Percentiles rank a stretch among this genome's conserved stretches.
Evolutionary conservation across 2,113 vertebrate genomes (phyloP).

Genomic region (Progne subis): DNA sequence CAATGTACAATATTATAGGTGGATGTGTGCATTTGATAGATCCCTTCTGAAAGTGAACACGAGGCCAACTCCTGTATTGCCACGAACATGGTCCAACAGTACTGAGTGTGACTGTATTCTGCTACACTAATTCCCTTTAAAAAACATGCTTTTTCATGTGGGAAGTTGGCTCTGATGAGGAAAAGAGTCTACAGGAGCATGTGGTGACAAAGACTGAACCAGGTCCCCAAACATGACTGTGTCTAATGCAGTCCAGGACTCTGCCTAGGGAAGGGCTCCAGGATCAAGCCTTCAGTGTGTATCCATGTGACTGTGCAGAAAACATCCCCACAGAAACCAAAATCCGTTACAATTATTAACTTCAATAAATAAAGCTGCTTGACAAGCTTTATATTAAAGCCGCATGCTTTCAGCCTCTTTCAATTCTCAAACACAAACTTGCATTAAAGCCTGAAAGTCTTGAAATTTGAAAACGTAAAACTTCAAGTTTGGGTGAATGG

Average conservation of each 20-base stretch:
- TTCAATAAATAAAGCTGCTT: neutral
- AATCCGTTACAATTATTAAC: neutral
- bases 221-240: neutral
- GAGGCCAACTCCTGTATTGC: neutral
- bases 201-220: neutral
- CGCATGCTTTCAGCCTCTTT: neutral
- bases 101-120: rapidly evolving
- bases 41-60: neutral
- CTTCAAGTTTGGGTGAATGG: rapidly evolving
- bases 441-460: neutral
- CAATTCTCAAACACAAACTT: rapidly evolving
- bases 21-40: neutral
- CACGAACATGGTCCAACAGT: rapidly evolving
- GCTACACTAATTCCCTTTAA: neutral
- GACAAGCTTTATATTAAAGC: neutral
- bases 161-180: neutral
- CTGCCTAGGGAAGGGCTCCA: neutral
- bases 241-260: neutral
- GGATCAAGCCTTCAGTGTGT: neutral
- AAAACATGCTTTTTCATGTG: neutral
- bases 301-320: neutral
- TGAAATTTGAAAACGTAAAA: neutral
- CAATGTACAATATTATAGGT: neutral
- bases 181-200: rapidly evolving
- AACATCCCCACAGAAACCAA: neutral